Conservation (phyloP, 2,888 invertebrate genomes). For the Rhyacophila evoluta region DNA sequence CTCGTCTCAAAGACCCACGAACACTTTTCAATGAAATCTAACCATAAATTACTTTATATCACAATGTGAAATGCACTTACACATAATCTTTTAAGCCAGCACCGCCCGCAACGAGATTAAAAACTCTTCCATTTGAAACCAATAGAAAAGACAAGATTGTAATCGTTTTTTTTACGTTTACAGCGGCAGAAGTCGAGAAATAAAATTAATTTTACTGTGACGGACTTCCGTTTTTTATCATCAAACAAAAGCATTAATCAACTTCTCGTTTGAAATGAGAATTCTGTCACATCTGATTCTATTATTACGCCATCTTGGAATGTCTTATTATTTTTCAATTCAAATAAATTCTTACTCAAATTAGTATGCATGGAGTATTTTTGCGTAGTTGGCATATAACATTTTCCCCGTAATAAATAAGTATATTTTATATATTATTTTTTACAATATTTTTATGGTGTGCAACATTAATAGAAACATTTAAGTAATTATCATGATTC, state of each 20-base stretch:
- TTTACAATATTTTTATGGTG: too few species aligned
- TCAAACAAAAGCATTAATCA: conserved; percentile 3
- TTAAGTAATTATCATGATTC: too few species aligned
- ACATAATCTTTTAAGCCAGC: neutral
- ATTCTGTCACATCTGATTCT: neutral
- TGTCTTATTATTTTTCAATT: too few species aligned
- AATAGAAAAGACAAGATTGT: neutral
- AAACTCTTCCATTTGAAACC: neutral
- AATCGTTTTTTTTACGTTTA: neutral
- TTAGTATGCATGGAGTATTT: too few species aligned
- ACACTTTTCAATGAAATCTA: neutral
- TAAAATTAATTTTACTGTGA: neutral
- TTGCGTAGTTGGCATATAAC: too few species aligned
- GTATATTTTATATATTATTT: too few species aligned
- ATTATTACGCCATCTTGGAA: neutral
- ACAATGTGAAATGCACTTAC: conserved; percentile 15
- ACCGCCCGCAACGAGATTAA: neutral
- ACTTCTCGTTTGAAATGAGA: neutral
- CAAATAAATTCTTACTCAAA: too few species aligned
- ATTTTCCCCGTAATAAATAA: too few species aligned
- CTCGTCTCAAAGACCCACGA: neutral
- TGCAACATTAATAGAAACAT: too few species aligned
- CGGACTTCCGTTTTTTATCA: neutral
- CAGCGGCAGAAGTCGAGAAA: neutral
- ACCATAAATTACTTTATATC: conserved; percentile 5